Evolutionary conservation across 2,888 invertebrate species (phyloP), one percentile per base, ranked within the genome.

Genomic region (Lydus trimaculatus): DNA sequence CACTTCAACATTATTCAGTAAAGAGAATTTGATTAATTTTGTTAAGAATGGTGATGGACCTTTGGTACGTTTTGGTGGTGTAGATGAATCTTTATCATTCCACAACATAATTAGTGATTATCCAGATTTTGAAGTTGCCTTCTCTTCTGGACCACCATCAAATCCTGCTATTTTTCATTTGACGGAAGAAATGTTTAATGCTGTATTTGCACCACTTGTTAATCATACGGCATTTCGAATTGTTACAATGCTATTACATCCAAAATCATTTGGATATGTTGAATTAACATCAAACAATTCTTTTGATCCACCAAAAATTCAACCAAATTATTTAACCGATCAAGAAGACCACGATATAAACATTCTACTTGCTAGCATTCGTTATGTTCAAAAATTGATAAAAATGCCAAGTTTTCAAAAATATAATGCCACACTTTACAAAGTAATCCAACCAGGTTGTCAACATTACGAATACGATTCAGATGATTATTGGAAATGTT

Each of bases 271-370:
- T 73, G 93, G 94, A 0, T 86, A 89, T 70, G 83, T 94, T 0
- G 87, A 86, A 82, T 86, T 96, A 17, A 88, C 87, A 77, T 91
- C 90, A 13, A 90, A 86, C 67, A 90, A 95, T 82, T 94, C 95
- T 0, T 88, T 89, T 75, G 88, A 90, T 0, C 89, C 91, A 76
- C 94, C 96, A 0, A 85, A 89, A n/a, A 87, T 95, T 64, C 89
- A 94, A 74, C 92, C 94, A 0, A 94, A 93, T 81, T 98, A 96
- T 83, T 89, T 96, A 79, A 87, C 90, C 0, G 88, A 91, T 78
- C 86, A 87, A 86, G 73, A 89, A 87, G 28, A 28, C 4, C 28
- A 28, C 28, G 85, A 85, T 70, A 70, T 84, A 2, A 80, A 77
- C 67, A 81, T 83, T 3, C 79, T 84, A 65, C 79, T 84, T 84